A percentile compares a stretch with the other conserved stretches of the same genome.
Evolutionary conservation across 2,113 vertebrate genomes (phyloP).

Genomic region (Cyprinus carpio): DNA sequence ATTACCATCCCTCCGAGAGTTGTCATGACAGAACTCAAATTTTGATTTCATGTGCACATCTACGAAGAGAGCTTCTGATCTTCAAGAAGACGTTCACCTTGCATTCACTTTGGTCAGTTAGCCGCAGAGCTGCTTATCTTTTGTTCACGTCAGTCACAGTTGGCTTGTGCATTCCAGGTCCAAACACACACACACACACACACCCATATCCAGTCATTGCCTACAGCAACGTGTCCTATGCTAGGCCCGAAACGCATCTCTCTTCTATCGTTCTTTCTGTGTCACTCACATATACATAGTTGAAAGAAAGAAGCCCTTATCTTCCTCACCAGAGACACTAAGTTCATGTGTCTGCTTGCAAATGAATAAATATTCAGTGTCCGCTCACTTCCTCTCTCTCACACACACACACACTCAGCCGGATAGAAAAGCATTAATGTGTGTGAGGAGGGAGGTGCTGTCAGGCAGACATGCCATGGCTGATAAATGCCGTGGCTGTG

Average conservation of each 20-base stretch:
- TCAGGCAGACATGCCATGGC: constrained; percentile 42
- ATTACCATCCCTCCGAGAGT: no score
- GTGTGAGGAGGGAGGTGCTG: constrained; percentile 70
- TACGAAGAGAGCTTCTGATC: not conserved
- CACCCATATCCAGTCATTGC: not conserved
- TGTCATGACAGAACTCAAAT: not conserved
- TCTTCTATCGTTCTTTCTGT: constrained; percentile 23
- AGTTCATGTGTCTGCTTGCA: constrained; percentile 69
- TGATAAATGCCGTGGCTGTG: constrained; percentile 71
- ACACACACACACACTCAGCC: constrained; percentile 6
- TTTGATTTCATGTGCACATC: not conserved
- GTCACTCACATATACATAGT: constrained; percentile 55
- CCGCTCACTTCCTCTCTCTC: constrained; percentile 22
- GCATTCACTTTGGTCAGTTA: constrained; percentile 17
- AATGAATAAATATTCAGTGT: constrained; percentile 72
- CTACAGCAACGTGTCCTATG: constrained; percentile 19
- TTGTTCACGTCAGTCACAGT: constrained; percentile 2
- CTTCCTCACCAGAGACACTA: constrained; percentile 71
- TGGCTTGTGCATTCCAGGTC: not conserved
- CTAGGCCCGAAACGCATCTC: not conserved
- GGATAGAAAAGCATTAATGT: constrained; percentile 56
- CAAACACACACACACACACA: not conserved
- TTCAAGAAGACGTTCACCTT: not conserved
- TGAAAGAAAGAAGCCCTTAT: constrained; percentile 74
- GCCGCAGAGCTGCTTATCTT: not conserved